These are phyloP conservation scores for Agrotis segetum DNA, from an alignment of 2,888 invertebrate species.

Conservation along the genomic window DNA sequence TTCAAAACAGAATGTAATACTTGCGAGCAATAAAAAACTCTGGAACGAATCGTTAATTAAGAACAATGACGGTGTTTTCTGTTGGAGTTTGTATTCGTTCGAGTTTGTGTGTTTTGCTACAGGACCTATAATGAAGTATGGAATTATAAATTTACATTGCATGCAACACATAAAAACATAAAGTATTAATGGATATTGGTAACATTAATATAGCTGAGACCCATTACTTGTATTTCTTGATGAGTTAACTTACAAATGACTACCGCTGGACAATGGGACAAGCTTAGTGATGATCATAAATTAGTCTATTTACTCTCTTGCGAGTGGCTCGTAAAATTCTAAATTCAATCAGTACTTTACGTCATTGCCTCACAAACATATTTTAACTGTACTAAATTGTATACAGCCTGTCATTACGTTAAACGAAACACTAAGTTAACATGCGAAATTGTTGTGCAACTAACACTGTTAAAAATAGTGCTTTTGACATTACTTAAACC, in stretches of 20 bases:
- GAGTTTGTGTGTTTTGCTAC: conserved; percentile 38
- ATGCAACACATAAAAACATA: conserved; percentile 8
- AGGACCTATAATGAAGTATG: conserved; percentile 31
- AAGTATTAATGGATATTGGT: background rate
- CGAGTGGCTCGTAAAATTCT: conserved; percentile 74
- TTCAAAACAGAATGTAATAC: conserved; percentile 56
- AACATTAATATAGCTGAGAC: background rate
- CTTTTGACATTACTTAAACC: conserved; percentile 66
- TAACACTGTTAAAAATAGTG: conserved; percentile 64
- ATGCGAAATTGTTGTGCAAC: conserved; percentile 70
- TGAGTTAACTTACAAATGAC: conserved; percentile 2
- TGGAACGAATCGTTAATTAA: conserved; percentile 71
- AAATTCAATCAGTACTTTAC: conserved; percentile 77
- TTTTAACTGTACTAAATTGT: conserved; percentile 71
- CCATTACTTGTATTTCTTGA: background rate
- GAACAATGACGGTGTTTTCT: conserved; percentile 61
- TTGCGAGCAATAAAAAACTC: conserved; percentile 63
- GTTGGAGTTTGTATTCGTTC: conserved; percentile 47
- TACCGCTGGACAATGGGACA: conserved; percentile 32
- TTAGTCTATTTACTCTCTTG: conserved; percentile 67
- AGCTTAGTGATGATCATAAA: conserved; percentile 65
- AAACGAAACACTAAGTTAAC: conserved; percentile 70
- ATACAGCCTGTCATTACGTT: conserved; percentile 64
- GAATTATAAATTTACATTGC: conserved; percentile 33
- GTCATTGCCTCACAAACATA: conserved; percentile 73